Conservation (phyloP, 2,888 invertebrate genomes). For the Lissonota sp. region DNA sequence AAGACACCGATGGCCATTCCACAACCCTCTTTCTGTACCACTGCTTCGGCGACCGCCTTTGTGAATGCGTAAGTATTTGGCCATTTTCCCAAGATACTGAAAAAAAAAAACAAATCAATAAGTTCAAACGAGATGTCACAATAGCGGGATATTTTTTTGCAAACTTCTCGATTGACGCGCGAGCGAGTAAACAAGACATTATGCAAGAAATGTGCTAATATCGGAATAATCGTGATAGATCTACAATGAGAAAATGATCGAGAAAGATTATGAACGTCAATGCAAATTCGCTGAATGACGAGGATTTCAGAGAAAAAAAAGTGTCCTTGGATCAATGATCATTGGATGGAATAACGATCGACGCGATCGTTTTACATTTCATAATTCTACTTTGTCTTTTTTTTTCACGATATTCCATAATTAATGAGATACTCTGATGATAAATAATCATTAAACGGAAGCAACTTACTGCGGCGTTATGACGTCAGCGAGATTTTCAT, state of each 20-base stretch:
- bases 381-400: not conserved
- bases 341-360: not conserved
- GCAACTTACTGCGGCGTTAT: conserved; percentile 85
- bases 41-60: conserved; percentile 94
- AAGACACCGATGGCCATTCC: conserved; percentile 93
- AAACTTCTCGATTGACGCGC: not conserved
- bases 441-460: not conserved
- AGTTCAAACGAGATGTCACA: too few relatives aligned
- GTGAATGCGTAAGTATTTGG: conserved; percentile 97
- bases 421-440: not conserved
- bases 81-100: conserved; percentile 88
- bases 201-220: not conserved
- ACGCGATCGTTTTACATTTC: too few relatives aligned
- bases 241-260: not conserved
- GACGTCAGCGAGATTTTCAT: conserved; percentile 85
- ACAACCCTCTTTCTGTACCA: conserved; percentile 88
- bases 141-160: not conserved
- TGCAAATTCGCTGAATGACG: conserved; percentile 17
- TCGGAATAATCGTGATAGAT: not conserved
- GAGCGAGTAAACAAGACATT: too few relatives aligned
- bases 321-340: not conserved
- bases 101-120: conserved; percentile 47
- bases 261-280: conserved; percentile 1
- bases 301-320: not conserved
- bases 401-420: not conserved